Evolutionary conservation across 2,113 vertebrate species (phyloP).

Genomic region (Dicrurus megarhynchus): DNA sequence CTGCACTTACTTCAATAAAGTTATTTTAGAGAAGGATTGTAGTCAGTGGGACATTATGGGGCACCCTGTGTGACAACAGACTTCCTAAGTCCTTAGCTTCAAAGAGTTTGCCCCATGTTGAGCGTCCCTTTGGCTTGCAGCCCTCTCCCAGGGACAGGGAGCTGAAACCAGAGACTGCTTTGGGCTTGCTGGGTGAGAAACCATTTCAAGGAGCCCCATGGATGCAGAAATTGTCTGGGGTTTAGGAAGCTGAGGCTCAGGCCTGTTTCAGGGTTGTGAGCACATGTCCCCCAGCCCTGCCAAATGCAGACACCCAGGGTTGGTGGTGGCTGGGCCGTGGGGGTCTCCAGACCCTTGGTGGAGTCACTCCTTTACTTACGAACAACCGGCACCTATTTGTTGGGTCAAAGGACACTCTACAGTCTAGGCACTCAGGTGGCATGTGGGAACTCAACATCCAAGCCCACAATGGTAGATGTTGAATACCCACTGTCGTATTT

Average conservation of each 20-base stretch:
- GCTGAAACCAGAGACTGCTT: background rate
- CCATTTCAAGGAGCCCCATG: rapidly evolving
- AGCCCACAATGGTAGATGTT: background rate
- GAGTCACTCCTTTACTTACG: background rate
- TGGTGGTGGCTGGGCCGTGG: background rate
- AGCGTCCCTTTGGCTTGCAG: background rate
- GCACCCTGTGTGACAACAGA: background rate
- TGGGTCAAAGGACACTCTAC: background rate
- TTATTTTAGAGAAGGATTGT: background rate
- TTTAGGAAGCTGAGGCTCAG: background rate
- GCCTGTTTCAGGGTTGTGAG: background rate
- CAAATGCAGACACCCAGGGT: too few relatives aligned
- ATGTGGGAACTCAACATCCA: background rate
- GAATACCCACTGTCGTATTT: background rate
- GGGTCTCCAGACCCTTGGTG: background rate
- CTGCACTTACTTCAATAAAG: background rate
- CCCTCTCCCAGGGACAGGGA: background rate
- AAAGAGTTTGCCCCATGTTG: background rate
- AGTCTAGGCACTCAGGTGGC: background rate
- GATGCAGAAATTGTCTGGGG: background rate
- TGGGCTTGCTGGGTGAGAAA: background rate
- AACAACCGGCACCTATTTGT: background rate
- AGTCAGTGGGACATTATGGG: background rate
- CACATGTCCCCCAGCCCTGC: rapidly evolving
- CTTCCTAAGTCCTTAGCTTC: background rate